Conservation (phyloP, 1,140 invertebrate genomes). For the Aphelinus atriplicis region DNA sequence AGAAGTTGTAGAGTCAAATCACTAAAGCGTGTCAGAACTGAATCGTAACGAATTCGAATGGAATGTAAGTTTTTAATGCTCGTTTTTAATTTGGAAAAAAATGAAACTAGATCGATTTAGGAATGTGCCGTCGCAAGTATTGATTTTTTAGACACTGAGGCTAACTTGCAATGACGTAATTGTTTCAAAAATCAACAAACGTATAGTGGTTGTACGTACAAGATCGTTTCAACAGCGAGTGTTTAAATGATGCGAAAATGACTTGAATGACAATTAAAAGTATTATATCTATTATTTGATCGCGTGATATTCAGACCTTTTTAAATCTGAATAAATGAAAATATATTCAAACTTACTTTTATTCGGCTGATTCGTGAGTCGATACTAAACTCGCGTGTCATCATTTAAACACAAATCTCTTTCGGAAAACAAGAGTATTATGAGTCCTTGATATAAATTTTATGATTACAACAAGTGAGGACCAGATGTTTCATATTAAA, state of each 20-base stretch:
- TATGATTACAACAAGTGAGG: too few relatives aligned
- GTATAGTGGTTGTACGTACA: background rate
- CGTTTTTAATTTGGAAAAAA: background rate
- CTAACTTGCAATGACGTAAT: constrained; percentile 14
- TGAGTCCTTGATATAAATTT: too few relatives aligned
- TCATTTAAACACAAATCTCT: too few relatives aligned
- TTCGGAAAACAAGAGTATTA: too few relatives aligned
- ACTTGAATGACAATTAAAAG: too few relatives aligned
- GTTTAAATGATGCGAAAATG: constrained; percentile 2
- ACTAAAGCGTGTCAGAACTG: constrained; percentile 41
- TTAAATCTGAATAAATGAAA: background rate
- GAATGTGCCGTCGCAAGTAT: background rate
- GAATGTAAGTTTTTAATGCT: constrained; percentile 28
- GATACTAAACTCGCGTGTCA: background rate
- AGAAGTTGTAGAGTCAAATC: constrained; percentile 63
- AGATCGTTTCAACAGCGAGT: background rate
- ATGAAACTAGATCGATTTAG: background rate
- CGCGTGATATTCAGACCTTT: too few relatives aligned
- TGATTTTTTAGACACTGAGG: constrained; percentile 10
- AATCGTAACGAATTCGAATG: constrained; percentile 6
- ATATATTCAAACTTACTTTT: constrained; percentile 16
- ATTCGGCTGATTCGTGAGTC: background rate
- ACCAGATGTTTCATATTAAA: too few relatives aligned
- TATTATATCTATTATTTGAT: too few relatives aligned
- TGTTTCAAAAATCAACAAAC: background rate